Percentiles rank a stretch among this genome's conserved stretches.
These are phyloP conservation scores for Drymodes brunneopygia DNA, from an alignment of 2,113 vertebrate genomes.

Conservation along the genomic window DNA sequence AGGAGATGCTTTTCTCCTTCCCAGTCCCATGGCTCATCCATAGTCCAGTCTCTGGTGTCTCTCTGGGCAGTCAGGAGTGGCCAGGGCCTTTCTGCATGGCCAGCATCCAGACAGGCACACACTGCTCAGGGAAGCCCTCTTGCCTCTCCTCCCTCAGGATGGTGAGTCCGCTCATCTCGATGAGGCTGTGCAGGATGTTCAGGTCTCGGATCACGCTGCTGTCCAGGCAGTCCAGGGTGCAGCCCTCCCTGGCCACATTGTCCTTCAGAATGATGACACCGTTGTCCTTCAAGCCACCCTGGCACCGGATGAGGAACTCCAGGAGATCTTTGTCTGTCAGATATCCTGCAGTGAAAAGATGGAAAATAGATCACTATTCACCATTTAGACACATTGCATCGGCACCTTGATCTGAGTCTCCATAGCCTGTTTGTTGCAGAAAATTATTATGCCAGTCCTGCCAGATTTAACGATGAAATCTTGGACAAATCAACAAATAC, in stretches of 20 bases:
- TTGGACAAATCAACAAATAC: background rate
- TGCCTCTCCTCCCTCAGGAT: conserved; percentile 83
- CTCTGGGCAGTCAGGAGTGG: background rate
- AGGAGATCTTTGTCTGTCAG: conserved; percentile 93
- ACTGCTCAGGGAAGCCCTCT: conserved; percentile 85
- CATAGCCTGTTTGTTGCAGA: background rate
- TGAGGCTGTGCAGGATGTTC: conserved; percentile 84
- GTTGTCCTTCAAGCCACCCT: conserved; percentile 82
- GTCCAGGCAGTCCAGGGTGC: conserved; percentile 84
- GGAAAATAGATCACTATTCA: background rate
- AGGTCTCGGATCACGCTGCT: conserved; percentile 91
- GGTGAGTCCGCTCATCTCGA: conserved; percentile 83
- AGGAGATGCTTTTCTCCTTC: background rate
- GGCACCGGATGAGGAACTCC: conserved; percentile 84
- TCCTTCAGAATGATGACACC: conserved; percentile 92
- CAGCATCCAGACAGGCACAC: conserved; percentile 92
- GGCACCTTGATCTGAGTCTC: background rate
- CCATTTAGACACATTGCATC: no score
- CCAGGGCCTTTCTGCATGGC: conserved; percentile 72
- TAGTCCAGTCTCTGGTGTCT: background rate
- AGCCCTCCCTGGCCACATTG: conserved; percentile 91
- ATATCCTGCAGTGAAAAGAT: conserved; percentile 72
- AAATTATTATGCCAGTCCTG: background rate
- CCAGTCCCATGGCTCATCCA: background rate
- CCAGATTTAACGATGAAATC: background rate